Base-by-base conservation (phyloP, 1,140 invertebrate genomes). In the Polypedilum pembai region DNA sequence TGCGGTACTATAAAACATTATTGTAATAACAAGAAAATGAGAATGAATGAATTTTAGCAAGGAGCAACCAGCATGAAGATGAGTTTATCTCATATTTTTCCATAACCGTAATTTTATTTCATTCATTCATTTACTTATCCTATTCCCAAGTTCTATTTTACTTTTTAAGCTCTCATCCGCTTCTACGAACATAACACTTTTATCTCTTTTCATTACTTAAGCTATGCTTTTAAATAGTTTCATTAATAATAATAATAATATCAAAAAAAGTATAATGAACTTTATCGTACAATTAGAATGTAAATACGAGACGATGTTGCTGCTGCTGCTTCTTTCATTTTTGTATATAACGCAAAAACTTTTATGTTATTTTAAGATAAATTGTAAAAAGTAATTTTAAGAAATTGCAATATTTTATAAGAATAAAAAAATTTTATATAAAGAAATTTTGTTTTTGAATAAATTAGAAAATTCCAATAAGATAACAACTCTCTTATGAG, bases 221-320 rank as follows among this genome's bases (percentile, higher is more conserved):
- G 45, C 7, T 56, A 45, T n/a, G n/a, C n/a, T n/a, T 15, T 56
- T 15, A 12, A 56, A 56, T 12, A 56, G 12, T n/a, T n/a, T 12
- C 10, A 12, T 4, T 45, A 45, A 12, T 56, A 56, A 56, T 56
- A 56, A 56, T 56, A n/a, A 56, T 56, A n/a, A 56, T 56, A 33
- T 33, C 24, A 33, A 33, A 33, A 33, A 56, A n/a, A 56, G 45
- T 56, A 56, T 56, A 56, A 56, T 56, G n/a, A 56, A 56, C 45
- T 56, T 56, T 56, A 56, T 56, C 45, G 45, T 56, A 56, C 45
- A 56, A 56, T 56, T 56, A 56, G 45, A n/a, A 56, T 56, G 45
- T 56, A 56, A 56, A 56, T 56, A 56, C 12, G 45, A 12, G 41
- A 10, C 41, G n/a, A n/a, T n/a, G n/a, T n/a, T n/a, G n/a, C n/a